Conservation (phyloP, 2,113 vertebrate species). For the Eonycteris spelaea region DNA sequence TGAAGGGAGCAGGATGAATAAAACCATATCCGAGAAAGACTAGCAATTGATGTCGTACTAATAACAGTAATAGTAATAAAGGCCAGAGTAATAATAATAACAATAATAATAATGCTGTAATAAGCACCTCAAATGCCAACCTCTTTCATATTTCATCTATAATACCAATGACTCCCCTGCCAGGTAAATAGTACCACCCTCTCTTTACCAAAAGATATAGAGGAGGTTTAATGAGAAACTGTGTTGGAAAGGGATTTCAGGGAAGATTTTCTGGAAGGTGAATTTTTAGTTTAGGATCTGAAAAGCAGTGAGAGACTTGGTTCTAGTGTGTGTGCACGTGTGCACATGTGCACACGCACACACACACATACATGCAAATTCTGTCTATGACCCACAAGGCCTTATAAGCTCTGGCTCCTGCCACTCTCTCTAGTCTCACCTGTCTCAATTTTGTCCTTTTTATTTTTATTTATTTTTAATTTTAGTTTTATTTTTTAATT, state of each 20-base stretch:
- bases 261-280: neutral
- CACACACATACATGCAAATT: neutral
- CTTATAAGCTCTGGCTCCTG: neutral
- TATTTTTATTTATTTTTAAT: no score
- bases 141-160: neutral
- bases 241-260: neutral
- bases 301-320: neutral
- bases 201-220: neutral
- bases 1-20: neutral
- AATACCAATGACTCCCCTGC: neutral
- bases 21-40: neutral
- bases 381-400: neutral
- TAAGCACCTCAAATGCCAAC: neutral
- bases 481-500: no score
- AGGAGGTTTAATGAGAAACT: neutral
- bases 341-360: neutral
- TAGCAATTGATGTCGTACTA: neutral
- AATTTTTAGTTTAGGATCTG: slow-evolving; percentile 7
- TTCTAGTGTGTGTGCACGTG: neutral
- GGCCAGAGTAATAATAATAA: neutral
- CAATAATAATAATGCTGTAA: neutral
- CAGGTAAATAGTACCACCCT: neutral
- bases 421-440: neutral
- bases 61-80: neutral
- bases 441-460: neutral